Conservation (phyloP, 2,113 vertebrate genomes). For the Channa argus region DNA sequence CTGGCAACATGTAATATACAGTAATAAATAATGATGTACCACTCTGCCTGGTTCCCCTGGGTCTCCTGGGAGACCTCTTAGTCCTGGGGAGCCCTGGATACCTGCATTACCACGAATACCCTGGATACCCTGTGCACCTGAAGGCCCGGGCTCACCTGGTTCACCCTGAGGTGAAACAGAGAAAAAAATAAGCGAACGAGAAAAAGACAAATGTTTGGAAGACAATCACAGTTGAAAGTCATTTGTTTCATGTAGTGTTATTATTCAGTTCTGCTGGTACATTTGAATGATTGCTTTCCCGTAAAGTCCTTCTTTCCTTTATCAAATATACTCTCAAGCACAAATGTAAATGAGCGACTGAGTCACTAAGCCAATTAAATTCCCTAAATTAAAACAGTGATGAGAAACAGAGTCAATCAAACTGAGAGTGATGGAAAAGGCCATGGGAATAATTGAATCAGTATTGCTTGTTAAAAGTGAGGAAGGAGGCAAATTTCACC, state of each 20-base stretch:
- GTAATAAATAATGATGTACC: constrained; percentile 65
- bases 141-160: constrained; percentile 85
- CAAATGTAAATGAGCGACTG: constrained; percentile 48
- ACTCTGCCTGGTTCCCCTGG: constrained; percentile 83
- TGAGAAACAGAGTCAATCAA: constrained; percentile 60
- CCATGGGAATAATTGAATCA: constrained; percentile 42
- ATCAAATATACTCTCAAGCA: constrained; percentile 42
- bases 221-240: constrained; percentile 18
- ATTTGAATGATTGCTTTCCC: constrained; percentile 56
- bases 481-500: constrained; percentile 68
- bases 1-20: background rate
- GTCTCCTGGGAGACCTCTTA: constrained; percentile 82
- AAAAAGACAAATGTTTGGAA: background rate
- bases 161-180: constrained; percentile 82
- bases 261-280: constrained; percentile 26
- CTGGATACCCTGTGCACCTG: constrained; percentile 90
- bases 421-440: constrained; percentile 34
- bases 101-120: constrained; percentile 87
- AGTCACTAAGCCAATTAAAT: constrained; percentile 64
- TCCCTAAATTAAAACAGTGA: constrained; percentile 59
- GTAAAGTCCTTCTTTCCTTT: constrained; percentile 22
- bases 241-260: constrained; percentile 26
- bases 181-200: background rate
- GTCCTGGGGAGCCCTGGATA: constrained; percentile 83
- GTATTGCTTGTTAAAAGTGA: background rate